Evolutionary conservation across 2,113 vertebrate species (phyloP), one percentile per base, ranked within the genome.

Genomic region (Zeus faber): DNA sequence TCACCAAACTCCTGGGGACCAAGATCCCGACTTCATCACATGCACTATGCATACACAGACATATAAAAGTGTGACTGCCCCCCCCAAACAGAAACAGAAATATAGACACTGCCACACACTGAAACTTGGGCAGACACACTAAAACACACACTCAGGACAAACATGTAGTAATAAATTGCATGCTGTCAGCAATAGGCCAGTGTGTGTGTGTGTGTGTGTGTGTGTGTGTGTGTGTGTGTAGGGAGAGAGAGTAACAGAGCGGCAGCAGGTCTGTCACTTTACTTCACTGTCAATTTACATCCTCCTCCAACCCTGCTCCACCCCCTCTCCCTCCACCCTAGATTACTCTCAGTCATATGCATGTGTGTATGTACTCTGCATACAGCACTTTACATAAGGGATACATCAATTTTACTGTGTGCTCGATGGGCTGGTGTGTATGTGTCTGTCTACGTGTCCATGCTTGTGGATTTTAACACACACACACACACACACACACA

Each of bases 381-480:
- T 88, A 80, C 72, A 65, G 73, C 80, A 72, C 78, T 87, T 87
- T 85, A 83, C 86, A 88, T 83, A 84, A 87, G 82, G 63, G 80
- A 88, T 80, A 79, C 83, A 90, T 89, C 83, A 87, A 76, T 86
- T 88, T 86, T 77, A 85, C 76, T 51, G 65, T 62, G 66, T 56
- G 62, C 51, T 46, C 65, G 67, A 73, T 71, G 57, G 73, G 71
- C 57, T 14, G 13, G 2, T 37, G 10, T 75, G 74, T 67, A 75
- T 81, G 78, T 75, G 73, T 65, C 75, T 82, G 77, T 75, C 73
- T 67, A 75, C 81, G 77, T 84, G 83, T 80, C 79, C 74, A 73
- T 67, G 77, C 81, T 76, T 29, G 37, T 40, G 16, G 4, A 6
- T 50, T 48, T 53, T 39, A 29, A 46, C 45, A 54, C 48, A 50